Conservation (phyloP, 2,113 vertebrate species). For the Corydoras sp. region DNA sequence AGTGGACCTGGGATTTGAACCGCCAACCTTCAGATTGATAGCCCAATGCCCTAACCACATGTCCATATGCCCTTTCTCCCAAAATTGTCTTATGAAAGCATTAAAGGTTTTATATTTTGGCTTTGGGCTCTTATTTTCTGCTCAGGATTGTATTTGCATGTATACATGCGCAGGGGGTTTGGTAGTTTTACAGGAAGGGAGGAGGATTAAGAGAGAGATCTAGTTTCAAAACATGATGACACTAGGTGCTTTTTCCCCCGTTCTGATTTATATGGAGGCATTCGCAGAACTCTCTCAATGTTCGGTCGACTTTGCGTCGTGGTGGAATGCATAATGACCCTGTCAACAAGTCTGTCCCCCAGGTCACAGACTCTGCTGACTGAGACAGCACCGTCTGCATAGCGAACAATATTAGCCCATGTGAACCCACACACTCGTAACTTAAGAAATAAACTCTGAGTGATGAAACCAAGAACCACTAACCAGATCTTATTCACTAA, state of each 20-base stretch:
- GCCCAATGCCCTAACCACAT: too few species aligned
- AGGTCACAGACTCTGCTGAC: conserved; percentile 14
- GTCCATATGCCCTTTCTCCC: too few species aligned
- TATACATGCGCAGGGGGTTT: conserved; percentile 5
- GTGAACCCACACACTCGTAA: conserved; percentile 4
- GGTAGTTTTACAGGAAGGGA: conserved; percentile 1
- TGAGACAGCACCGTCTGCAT: conserved; percentile 38
- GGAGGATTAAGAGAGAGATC: conserved; percentile 5
- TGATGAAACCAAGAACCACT: too few species aligned
- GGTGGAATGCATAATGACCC: conserved; percentile 29
- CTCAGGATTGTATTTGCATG: too few species aligned
- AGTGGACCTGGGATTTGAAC: too few species aligned
- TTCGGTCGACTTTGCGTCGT: conserved; percentile 22
- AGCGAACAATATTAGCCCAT: conserved; percentile 32
- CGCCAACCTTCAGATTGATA: too few species aligned
- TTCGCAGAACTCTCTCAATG: conserved; percentile 8
- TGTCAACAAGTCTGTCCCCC: conserved; percentile 19
- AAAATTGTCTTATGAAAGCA: too few species aligned
- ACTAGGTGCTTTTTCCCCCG: neutral
- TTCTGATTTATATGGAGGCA: conserved; percentile 25
- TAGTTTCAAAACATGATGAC: conserved; percentile 17
- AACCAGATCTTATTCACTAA: too few species aligned
- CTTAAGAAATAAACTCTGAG: neutral
- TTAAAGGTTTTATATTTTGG: too few species aligned
- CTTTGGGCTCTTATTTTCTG: too few species aligned